phyloP scores from a whole-genome alignment of 1,140 invertebrate genomes.

The Mactra quadrangularis region DNA sequence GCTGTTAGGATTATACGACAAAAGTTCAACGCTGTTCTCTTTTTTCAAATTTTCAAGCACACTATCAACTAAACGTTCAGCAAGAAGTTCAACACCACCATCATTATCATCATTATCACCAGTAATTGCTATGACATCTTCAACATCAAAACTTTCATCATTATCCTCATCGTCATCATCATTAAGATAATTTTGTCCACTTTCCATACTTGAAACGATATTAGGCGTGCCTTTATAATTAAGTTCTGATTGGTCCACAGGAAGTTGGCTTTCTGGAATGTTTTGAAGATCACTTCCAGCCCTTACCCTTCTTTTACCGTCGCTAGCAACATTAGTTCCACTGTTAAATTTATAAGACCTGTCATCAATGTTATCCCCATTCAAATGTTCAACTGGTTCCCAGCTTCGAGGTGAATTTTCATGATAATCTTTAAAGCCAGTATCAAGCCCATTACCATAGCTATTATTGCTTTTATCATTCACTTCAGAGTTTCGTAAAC shows the following conservation, averaged over 20 bases:
- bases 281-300: not conserved
- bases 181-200: not conserved
- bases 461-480: not conserved
- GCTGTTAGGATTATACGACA: not conserved
- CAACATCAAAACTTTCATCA: not conserved
- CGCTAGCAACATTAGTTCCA: not conserved
- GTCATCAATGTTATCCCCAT: no score
- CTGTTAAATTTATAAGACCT: no score
- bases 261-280: constrained; percentile 13
- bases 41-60: constrained; percentile 34
- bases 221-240: not conserved
- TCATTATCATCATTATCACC: no score
- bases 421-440: no score
- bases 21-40: not conserved
- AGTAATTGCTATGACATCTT: not conserved
- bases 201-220: not conserved
- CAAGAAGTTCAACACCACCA: not conserved
- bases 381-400: no score
- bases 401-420: no score
- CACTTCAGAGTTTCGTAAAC: not conserved
- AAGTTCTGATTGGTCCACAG: not conserved
- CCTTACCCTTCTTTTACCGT: not conserved
- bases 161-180: not conserved
- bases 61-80: constrained; percentile 29
- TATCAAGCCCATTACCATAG: not conserved